Evolutionary conservation across 2,888 invertebrate species (phyloP).

Genomic region (Julus scandinavius): DNA sequence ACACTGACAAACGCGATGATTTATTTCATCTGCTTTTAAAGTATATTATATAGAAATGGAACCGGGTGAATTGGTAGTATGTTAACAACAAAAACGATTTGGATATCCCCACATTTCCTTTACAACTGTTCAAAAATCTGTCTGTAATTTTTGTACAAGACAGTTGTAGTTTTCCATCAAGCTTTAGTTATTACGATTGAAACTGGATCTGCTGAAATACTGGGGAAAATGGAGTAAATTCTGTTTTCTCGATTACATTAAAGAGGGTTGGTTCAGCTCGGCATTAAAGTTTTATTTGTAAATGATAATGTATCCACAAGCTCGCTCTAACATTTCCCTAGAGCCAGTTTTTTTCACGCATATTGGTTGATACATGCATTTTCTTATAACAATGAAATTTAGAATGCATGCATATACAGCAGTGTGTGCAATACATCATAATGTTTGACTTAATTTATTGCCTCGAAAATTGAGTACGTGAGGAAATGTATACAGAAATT

Average conservation of each 20-base stretch:
- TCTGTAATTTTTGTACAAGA: not conserved
- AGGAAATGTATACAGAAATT: constrained; percentile 35
- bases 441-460: constrained; percentile 22
- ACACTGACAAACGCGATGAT: not conserved
- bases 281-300: not conserved
- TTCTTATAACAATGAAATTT: constrained; percentile 1
- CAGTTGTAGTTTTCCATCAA: no score
- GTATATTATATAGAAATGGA: not conserved
- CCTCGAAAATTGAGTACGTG: constrained; percentile 39
- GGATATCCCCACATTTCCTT: not conserved
- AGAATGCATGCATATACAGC: not conserved
- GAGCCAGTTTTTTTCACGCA: not conserved
- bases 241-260: no score
- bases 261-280: not conserved
- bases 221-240: no score
- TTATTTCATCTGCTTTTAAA: not conserved
- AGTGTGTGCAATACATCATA: not conserved
- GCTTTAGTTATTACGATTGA: not conserved
- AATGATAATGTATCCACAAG: not conserved
- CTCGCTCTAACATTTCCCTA: not conserved
- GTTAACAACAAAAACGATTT: not conserved
- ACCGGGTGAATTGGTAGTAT: not conserved
- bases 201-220: not conserved
- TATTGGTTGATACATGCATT: not conserved
- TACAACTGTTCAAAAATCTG: not conserved